These are phyloP conservation scores for Microctenopoma stevenorrisi DNA, from an alignment of 2,797 vertebrate species.

Conservation along the genomic window DNA sequence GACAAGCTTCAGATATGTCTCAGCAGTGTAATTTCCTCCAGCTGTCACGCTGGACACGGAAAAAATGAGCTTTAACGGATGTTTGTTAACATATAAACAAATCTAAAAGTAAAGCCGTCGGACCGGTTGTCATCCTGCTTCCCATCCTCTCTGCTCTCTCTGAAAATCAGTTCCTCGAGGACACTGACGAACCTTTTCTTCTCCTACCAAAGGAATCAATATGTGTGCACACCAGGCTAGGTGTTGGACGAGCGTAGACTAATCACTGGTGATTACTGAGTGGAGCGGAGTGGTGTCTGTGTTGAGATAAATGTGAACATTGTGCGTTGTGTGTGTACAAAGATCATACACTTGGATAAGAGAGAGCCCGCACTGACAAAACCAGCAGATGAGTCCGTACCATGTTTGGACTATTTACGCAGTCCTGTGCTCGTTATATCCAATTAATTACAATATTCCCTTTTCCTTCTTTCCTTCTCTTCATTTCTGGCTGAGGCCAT, in stretches of 20 bases:
- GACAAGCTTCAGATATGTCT: neutral
- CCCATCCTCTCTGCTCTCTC: slow-evolving; percentile 19
- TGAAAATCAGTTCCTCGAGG: slow-evolving; percentile 60
- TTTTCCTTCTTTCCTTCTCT: slow-evolving; percentile 36
- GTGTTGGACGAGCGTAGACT: slow-evolving; percentile 63
- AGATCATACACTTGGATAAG: slow-evolving; percentile 31
- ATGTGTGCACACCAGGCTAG: slow-evolving; percentile 40
- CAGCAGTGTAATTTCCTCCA: neutral
- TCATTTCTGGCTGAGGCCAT: slow-evolving; percentile 46
- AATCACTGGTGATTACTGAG: slow-evolving; percentile 71
- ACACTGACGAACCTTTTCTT: slow-evolving; percentile 38
- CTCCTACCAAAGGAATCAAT: slow-evolving; percentile 49
- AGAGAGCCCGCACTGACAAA: slow-evolving; percentile 47
- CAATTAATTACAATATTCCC: slow-evolving; percentile 62
- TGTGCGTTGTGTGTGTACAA: slow-evolving; percentile 27
- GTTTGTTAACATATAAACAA: slow-evolving; percentile 24
- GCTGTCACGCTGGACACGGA: slow-evolving; percentile 5
- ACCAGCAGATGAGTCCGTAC: slow-evolving; percentile 45
- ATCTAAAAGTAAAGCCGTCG: slow-evolving; percentile 16
- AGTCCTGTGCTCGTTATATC: slow-evolving; percentile 65
- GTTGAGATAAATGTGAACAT: slow-evolving; percentile 38
- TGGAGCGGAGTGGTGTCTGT: slow-evolving; percentile 24
- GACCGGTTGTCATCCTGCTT: slow-evolving; percentile 33
- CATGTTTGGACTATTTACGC: slow-evolving; percentile 63
- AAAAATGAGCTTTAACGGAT: slow-evolving; percentile 3